These are phyloP conservation scores for Acanthosepion pharaonis DNA, from an alignment of 2,888 invertebrate species.

Conservation along the genomic window DNA sequence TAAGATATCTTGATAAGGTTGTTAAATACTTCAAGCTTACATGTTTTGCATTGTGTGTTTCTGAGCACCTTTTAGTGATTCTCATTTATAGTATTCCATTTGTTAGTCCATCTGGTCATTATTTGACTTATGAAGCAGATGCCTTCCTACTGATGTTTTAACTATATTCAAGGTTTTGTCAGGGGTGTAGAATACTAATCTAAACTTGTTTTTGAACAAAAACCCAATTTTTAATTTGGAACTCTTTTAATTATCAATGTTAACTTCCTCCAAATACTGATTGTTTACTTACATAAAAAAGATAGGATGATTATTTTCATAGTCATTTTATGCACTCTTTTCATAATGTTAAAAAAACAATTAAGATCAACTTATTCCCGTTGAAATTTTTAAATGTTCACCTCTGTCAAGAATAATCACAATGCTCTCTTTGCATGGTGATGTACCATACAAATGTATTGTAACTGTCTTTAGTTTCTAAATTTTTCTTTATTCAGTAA, in stretches of 20 bases:
- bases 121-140: background rate
- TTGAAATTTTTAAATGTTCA: background rate
- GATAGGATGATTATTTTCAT: too few relatives aligned
- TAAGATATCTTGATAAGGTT: background rate
- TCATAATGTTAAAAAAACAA: background rate
- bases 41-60: slow-evolving; percentile 33
- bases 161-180: background rate
- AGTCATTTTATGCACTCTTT: too few relatives aligned
- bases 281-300: too few relatives aligned
- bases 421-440: background rate
- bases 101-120: background rate
- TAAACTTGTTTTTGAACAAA: slow-evolving; percentile 33
- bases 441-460: background rate
- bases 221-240: background rate
- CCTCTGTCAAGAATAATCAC: background rate
- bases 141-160: background rate
- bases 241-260: background rate
- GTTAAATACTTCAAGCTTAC: background rate
- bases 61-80: background rate
- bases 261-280: too few relatives aligned
- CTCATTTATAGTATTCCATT: slow-evolving; percentile 18
- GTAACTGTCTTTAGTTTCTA: too few relatives aligned
- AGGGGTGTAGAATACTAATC: background rate
- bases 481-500: background rate
- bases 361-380: background rate